Evolutionary conservation across 1,140 invertebrate genomes (phyloP).

Genomic region (Trichoplusia ni): DNA sequence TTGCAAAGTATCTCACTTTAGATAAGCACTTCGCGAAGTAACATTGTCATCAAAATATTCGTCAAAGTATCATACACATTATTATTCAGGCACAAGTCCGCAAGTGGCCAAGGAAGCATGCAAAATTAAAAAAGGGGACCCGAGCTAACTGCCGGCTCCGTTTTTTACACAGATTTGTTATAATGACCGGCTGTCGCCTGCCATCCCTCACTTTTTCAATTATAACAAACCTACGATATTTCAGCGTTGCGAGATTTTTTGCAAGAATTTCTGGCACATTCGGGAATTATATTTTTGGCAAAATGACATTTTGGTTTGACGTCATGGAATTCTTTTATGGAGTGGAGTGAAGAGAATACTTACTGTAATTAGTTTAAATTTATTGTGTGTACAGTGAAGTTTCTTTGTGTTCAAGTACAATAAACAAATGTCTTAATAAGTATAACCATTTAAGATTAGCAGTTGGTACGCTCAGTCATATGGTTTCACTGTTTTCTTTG

Average conservation of each 20-base stretch:
- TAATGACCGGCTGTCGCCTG: constrained; percentile 20
- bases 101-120: neutral
- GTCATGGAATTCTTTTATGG: too few relatives aligned
- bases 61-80: neutral
- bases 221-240: constrained; percentile 1
- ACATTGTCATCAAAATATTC: neutral
- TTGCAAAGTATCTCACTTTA: neutral
- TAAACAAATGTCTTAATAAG: too few relatives aligned
- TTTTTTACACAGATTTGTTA: constrained; percentile 15
- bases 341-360: too few relatives aligned
- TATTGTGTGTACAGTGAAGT: too few relatives aligned
- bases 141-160: neutral
- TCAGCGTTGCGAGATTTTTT: constrained; percentile 3
- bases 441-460: too few relatives aligned
- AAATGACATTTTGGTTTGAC: constrained; percentile 1
- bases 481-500: too few relatives aligned
- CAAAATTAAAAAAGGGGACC: constrained; percentile 1
- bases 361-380: too few relatives aligned
- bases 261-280: neutral
- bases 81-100: neutral
- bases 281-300: constrained; percentile 13
- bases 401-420: too few relatives aligned
- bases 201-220: constrained; percentile 8
- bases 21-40: neutral
- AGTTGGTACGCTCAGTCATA: too few relatives aligned